phyloP scores from a whole-genome alignment of 2,888 invertebrate species.

The Zygothrica quintamaculata region DNA sequence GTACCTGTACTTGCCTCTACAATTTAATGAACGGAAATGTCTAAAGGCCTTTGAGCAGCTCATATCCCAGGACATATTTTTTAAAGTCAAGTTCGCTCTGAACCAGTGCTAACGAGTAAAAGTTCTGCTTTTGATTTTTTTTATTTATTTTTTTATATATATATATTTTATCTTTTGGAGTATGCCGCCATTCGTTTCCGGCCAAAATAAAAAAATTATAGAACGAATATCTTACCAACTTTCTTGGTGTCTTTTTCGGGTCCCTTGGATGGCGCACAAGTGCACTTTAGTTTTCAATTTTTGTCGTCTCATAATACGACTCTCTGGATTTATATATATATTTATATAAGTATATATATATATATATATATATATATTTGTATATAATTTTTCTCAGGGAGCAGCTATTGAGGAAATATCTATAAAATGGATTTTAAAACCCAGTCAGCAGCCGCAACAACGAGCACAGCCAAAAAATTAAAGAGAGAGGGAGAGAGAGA shows the following conservation, averaged over 20 bases:
- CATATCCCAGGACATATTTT: constrained; percentile 55
- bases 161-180: constrained; percentile 12
- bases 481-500: not conserved
- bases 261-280: constrained; percentile 55
- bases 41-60: constrained; percentile 41
- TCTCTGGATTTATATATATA: constrained; percentile 43
- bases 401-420: constrained; percentile 58
- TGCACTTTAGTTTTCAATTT: constrained; percentile 73
- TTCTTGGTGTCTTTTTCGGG: constrained; percentile 25
- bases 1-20: constrained; percentile 16
- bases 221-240: constrained; percentile 27
- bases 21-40: constrained; percentile 57
- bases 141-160: too few relatives aligned
- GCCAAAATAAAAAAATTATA: too few relatives aligned
- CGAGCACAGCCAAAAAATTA: constrained; percentile 21
- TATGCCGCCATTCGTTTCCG: constrained; percentile 5
- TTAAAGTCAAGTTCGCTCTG: constrained; percentile 23
- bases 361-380: constrained; percentile 23
- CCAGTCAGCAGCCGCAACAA: constrained; percentile 16
- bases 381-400: constrained; percentile 18
- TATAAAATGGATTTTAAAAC: constrained; percentile 67
- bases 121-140: too few relatives aligned
- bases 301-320: constrained; percentile 71
- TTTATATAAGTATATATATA: not conserved
- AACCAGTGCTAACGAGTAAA: constrained; percentile 36